Evolutionary conservation across 1,140 invertebrate genomes (phyloP).

Genomic region (Ephestia elutella): DNA sequence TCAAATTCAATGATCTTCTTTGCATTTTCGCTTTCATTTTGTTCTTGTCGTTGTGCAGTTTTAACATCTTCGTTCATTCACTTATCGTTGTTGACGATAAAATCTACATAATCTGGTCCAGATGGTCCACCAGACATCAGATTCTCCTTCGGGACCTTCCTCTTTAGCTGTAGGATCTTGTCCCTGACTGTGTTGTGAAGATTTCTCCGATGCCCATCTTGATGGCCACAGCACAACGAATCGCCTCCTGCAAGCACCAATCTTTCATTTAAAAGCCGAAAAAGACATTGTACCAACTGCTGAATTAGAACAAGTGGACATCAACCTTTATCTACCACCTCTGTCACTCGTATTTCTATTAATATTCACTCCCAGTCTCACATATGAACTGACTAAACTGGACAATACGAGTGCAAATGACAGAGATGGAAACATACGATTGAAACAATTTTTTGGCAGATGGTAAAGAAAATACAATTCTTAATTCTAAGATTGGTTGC

Average conservation of each 20-base stretch:
- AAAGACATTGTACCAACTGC: slow-evolving; percentile 1
- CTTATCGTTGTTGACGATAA: slow-evolving; percentile 64
- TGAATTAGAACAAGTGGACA: neutral
- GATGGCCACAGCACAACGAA: slow-evolving; percentile 58
- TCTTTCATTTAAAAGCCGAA: slow-evolving; percentile 38
- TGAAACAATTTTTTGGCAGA: neutral
- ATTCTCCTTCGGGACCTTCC: slow-evolving; percentile 52
- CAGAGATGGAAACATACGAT: too few relatives aligned
- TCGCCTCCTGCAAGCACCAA: slow-evolving; percentile 69
- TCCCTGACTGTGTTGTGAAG: slow-evolving; percentile 47
- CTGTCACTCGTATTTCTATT: neutral
- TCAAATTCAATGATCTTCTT: too few relatives aligned
- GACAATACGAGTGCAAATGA: too few relatives aligned
- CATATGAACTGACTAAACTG: too few relatives aligned
- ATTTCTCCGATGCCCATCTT: slow-evolving; percentile 51
- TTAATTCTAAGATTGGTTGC: slow-evolving; percentile 41
- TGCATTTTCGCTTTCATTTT: neutral
- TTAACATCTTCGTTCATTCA: neutral
- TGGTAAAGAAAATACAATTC: neutral
- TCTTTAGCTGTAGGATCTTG: slow-evolving; percentile 42
- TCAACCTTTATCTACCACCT: neutral
- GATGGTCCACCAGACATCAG: slow-evolving; percentile 38
- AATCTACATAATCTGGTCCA: slow-evolving; percentile 53
- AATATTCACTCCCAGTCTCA: too few relatives aligned
- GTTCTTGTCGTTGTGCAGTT: neutral